Evolutionary conservation across 1,140 invertebrate genomes (phyloP).

Genomic region (Frieseomelitta varia): DNA sequence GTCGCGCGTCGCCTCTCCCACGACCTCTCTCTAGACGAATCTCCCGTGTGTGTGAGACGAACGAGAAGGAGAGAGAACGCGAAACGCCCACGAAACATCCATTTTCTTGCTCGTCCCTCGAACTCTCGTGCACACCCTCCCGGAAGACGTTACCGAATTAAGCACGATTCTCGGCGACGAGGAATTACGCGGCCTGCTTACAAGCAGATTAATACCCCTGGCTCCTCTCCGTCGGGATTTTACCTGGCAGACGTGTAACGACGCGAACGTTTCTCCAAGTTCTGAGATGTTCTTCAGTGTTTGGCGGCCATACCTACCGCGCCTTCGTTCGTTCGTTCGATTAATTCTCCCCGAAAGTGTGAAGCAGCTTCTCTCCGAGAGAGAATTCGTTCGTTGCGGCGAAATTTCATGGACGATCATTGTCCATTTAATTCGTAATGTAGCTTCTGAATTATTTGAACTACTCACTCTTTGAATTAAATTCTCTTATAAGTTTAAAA

Average conservation of each 20-base stretch:
- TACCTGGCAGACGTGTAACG: constrained; percentile 6
- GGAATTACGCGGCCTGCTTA: constrained; percentile 3
- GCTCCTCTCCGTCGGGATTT: background rate
- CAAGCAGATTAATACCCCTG: constrained; percentile 27
- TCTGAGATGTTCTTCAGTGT: background rate
- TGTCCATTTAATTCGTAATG: no score
- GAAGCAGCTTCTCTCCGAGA: no score
- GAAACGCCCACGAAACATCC: constrained; percentile 11
- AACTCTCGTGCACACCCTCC: background rate
- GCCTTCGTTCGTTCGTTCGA: no score
- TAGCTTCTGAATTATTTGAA: no score
- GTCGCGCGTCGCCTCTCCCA: constrained; percentile 15
- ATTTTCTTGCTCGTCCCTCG: constrained; percentile 15
- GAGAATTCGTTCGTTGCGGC: no score
- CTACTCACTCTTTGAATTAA: no score
- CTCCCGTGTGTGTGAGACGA: constrained; percentile 1
- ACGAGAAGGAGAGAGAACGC: no score
- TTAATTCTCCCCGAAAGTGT: no score
- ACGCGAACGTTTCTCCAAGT: background rate
- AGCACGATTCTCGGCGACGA: constrained; percentile 29
- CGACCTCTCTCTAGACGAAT: constrained; percentile 32
- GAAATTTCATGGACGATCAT: no score
- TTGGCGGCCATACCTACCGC: background rate
- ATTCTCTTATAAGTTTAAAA: no score
- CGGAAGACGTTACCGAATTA: constrained; percentile 37